phyloP scores from a whole-genome alignment of 2,888 invertebrate genomes.

The Andricus quercusramuli region DNA sequence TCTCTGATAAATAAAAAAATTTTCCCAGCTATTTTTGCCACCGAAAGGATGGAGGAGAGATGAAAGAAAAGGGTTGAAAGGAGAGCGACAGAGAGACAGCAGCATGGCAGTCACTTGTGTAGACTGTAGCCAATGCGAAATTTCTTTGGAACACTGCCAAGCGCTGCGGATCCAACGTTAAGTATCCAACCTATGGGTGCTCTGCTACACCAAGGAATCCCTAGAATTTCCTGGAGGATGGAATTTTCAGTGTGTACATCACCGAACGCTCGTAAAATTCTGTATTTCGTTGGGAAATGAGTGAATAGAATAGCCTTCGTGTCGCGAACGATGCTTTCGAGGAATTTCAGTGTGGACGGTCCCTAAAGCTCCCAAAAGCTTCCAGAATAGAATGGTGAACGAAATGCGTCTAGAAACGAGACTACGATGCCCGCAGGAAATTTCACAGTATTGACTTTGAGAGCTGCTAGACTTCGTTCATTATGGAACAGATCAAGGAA shows the following conservation, averaged over 20 bases:
- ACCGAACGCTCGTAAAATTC: constrained; percentile 23
- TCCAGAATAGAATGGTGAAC: constrained; percentile 2
- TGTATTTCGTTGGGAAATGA: constrained; percentile 26
- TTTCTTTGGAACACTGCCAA: constrained; percentile 66
- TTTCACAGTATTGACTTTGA: constrained; percentile 3
- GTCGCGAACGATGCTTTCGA: neutral
- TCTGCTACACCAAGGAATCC: constrained; percentile 47
- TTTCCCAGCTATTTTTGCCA: constrained; percentile 23
- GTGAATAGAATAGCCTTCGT: constrained; percentile 19
- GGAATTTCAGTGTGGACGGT: constrained; percentile 25
- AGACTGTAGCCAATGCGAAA: constrained; percentile 61
- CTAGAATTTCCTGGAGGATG: constrained; percentile 32
- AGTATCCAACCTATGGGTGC: constrained; percentile 54
- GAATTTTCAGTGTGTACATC: constrained; percentile 34
- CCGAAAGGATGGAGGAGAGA: constrained; percentile 11
- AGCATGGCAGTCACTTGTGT: constrained; percentile 46
- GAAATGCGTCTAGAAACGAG: neutral
- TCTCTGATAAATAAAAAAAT: constrained; percentile 20
- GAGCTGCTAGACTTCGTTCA: neutral
- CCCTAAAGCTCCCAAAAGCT: constrained; percentile 21
- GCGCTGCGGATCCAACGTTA: constrained; percentile 57
- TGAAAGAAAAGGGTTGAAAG: constrained; percentile 27
- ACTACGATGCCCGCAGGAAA: constrained; percentile 15
- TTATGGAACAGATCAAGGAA: constrained; percentile 16
- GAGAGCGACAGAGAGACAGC: constrained; percentile 33